These are phyloP conservation scores for Anoplius nigerrimus DNA, from an alignment of 2,888 invertebrate genomes.

Conservation along the genomic window DNA sequence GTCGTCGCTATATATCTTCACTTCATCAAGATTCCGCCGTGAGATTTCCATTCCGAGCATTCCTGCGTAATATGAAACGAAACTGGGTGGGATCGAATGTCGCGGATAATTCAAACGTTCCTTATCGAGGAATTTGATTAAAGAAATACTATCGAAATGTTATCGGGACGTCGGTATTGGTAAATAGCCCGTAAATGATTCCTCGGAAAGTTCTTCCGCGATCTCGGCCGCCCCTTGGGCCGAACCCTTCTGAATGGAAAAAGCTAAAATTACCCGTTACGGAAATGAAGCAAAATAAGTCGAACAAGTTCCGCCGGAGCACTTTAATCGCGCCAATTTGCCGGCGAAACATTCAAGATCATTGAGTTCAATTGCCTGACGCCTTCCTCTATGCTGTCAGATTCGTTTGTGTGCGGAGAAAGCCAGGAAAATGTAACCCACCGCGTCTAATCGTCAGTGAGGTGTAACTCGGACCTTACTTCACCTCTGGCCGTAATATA, in stretches of 20 bases:
- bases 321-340: constrained; percentile 22
- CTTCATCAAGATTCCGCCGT: neutral
- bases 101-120: neutral
- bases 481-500: constrained; percentile 11
- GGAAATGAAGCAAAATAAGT: neutral
- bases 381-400: constrained; percentile 16
- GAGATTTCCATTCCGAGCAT: neutral
- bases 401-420: constrained; percentile 26
- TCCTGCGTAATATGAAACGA: neutral
- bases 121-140: too few relatives aligned
- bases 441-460: neutral
- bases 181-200: too few relatives aligned
- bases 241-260: too few relatives aligned
- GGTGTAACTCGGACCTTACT: too few relatives aligned
- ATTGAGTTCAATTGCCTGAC: constrained; percentile 18
- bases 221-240: too few relatives aligned
- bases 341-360: constrained; percentile 14
- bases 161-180: too few relatives aligned
- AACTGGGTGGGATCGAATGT: neutral
- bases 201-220: too few relatives aligned
- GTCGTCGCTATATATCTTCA: neutral
- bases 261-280: too few relatives aligned
- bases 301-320: constrained; percentile 8
- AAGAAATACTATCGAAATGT: too few relatives aligned
- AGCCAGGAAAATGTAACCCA: constrained; percentile 18